phyloP scores from a whole-genome alignment of 2,113 vertebrate genomes.

The Seriola dumerili region DNA sequence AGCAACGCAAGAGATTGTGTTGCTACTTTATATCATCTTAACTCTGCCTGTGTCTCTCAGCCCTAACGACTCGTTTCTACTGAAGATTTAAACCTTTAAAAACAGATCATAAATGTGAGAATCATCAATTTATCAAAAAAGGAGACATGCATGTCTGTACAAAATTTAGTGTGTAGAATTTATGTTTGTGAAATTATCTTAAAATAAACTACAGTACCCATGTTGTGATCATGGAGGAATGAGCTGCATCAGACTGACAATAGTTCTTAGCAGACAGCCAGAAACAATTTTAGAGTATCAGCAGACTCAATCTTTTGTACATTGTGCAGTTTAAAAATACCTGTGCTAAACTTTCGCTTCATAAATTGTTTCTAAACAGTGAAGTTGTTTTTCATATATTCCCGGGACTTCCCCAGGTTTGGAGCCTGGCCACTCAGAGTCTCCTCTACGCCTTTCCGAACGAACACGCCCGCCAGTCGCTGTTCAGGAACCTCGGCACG shows the following conservation, averaged over 20 bases:
- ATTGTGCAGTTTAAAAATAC: not conserved
- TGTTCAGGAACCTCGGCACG: conserved; percentile 98
- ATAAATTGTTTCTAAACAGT: not conserved
- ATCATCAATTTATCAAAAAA: no score
- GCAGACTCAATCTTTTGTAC: no score
- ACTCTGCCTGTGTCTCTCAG: not conserved
- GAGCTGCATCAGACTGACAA: no score
- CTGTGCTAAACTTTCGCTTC: not conserved
- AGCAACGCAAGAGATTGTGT: not conserved
- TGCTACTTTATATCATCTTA: not conserved
- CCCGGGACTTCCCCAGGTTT: conserved; percentile 85
- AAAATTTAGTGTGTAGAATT: not conserved
- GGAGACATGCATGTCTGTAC: not conserved
- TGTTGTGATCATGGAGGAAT: no score
- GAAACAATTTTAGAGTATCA: no score
- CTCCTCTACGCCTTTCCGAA: conserved; percentile 92
- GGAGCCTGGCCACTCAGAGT: conserved; percentile 89
- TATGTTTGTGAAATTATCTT: no score
- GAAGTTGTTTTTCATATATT: not conserved
- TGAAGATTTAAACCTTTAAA: not conserved
- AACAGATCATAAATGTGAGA: not conserved
- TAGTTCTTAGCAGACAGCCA: not conserved
- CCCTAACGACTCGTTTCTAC: not conserved
- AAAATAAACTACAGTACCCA: no score
- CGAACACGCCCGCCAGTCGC: conserved; percentile 96